Conservation (phyloP, 2,888 invertebrate genomes). For the Geotrupes spiniger region DNA sequence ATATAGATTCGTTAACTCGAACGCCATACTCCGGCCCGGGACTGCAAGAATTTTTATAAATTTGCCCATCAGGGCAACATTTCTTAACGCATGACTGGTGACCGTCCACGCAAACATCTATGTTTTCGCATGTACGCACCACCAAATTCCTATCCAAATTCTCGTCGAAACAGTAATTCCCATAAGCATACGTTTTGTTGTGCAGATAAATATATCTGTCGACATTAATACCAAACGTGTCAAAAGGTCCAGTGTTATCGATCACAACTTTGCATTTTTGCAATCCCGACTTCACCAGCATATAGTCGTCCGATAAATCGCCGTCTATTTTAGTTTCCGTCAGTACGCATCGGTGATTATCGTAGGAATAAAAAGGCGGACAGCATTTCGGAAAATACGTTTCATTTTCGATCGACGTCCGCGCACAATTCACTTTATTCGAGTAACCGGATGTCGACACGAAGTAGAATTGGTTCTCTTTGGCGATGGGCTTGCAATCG, state of each 20-base stretch:
- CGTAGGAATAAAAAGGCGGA: not conserved
- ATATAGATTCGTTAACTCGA: no score
- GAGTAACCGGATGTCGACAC: not conserved
- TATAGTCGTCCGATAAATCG: not conserved
- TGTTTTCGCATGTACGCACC: not conserved
- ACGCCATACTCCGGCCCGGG: no score
- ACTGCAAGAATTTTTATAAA: not conserved
- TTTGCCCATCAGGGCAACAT: constrained; percentile 3
- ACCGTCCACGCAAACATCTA: not conserved
- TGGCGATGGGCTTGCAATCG: not conserved
- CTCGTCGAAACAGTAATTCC: not conserved
- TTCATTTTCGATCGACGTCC: not conserved
- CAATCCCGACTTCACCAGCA: not conserved
- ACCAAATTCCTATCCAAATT: not conserved
- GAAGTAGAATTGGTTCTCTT: not conserved
- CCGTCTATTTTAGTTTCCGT: not conserved
- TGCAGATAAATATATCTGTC: not conserved
- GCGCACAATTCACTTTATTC: not conserved
- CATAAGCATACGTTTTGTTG: not conserved
- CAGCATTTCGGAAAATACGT: constrained; percentile 4
- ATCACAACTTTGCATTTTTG: not conserved
- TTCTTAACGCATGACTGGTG: not conserved
- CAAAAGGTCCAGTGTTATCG: not conserved
- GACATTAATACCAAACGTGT: not conserved
- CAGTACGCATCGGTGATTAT: not conserved